Conservation (phyloP, 2,113 vertebrate genomes). For the Collichthys lucidus region DNA sequence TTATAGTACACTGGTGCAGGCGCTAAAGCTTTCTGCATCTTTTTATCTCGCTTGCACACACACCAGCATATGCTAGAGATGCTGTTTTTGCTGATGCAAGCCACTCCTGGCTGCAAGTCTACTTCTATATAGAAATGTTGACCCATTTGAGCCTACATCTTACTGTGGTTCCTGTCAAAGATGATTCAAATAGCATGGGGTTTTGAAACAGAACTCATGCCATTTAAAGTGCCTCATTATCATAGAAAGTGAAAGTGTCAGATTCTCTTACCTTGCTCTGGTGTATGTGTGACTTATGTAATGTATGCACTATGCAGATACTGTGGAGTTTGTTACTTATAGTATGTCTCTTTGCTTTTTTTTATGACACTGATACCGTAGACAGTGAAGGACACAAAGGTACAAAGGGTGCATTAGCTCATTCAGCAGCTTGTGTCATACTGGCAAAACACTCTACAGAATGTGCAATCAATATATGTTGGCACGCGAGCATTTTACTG, state of each 20-base stretch:
- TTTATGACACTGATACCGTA: slow-evolving; percentile 7
- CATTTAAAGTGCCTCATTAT: slow-evolving; percentile 63
- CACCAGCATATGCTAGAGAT: slow-evolving; percentile 2
- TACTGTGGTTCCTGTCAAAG: slow-evolving; percentile 31
- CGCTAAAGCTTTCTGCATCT: background rate
- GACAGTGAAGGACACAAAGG: slow-evolving; percentile 38
- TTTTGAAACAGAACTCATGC: slow-evolving; percentile 29
- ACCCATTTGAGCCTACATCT: slow-evolving; percentile 41
- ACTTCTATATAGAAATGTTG: slow-evolving; percentile 37
- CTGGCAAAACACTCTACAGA: slow-evolving; percentile 9
- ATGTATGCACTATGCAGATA: slow-evolving; percentile 29
- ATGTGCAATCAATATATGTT: slow-evolving; percentile 46
- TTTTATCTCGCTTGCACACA: slow-evolving; percentile 3
- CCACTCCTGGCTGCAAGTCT: slow-evolving; percentile 25
- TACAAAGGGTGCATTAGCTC: slow-evolving; percentile 1
- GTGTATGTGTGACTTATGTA: slow-evolving; percentile 23
- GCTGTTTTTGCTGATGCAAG: slow-evolving; percentile 45
- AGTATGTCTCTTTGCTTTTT: slow-evolving; percentile 1
- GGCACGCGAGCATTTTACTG: slow-evolving; percentile 32
- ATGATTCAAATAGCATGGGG: slow-evolving; percentile 17
- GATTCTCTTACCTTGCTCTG: slow-evolving; percentile 31
- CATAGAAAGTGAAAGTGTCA: slow-evolving; percentile 63
- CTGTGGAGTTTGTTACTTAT: background rate
- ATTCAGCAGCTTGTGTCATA: slow-evolving; percentile 16
- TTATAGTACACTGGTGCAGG: slow-evolving; percentile 15